Evolutionary conservation across 2,113 vertebrate genomes (phyloP).

Genomic region (Uropsilus gracilis): DNA sequence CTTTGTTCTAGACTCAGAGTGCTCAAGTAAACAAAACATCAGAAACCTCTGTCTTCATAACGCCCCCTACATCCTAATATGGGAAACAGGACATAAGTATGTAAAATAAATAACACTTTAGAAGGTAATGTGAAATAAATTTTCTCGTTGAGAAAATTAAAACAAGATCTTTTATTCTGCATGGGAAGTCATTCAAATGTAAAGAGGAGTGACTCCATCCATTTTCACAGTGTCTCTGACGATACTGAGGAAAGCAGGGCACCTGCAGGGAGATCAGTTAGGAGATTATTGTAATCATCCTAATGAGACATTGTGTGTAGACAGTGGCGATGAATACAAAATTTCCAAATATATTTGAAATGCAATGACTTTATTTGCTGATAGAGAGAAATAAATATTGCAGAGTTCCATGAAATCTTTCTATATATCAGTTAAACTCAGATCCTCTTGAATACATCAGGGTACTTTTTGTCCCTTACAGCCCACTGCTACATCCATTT

Average conservation of each 20-base stretch:
- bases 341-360: neutral
- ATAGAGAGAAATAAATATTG: neutral
- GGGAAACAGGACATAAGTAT: neutral
- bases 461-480: neutral
- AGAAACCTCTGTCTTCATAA: neutral
- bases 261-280: neutral
- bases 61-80: neutral
- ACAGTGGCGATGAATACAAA: neutral
- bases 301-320: neutral
- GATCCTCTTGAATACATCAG: neutral
- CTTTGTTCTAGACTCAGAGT: neutral
- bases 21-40: neutral
- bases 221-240: neutral
- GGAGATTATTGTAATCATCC: neutral
- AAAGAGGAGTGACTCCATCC: neutral
- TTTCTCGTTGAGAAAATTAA: neutral
- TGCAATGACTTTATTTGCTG: neutral
- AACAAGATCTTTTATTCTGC: neutral
- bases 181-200: neutral
- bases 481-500: neutral
- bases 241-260: neutral
- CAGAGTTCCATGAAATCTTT: neutral
- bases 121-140: neutral
- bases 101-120: neutral
- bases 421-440: neutral